Evolutionary conservation across 2,797 vertebrate genomes (phyloP).

Genomic region (Rhynchotus rufescens): DNA sequence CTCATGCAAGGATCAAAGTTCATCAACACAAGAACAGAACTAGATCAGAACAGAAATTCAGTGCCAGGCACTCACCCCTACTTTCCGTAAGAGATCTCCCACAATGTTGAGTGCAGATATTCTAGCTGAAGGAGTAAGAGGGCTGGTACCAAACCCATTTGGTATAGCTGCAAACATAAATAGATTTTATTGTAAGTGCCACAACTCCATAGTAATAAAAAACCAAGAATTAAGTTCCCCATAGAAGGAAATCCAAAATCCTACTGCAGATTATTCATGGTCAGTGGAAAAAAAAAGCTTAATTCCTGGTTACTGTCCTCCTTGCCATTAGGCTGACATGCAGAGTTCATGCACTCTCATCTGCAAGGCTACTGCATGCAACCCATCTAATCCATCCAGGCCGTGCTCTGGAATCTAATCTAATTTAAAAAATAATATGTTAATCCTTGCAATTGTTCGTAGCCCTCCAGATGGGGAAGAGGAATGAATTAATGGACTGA

Average conservation of each 20-base stretch:
- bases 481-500: neutral
- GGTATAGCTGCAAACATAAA: slow-evolving; percentile 84
- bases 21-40: neutral
- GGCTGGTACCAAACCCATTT: slow-evolving; percentile 91
- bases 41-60: no score
- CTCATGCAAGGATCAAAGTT: neutral
- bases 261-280: neutral
- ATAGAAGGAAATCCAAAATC: neutral
- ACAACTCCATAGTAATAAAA: neutral
- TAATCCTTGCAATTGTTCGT: neutral
- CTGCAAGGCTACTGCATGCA: neutral
- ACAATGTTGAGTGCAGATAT: slow-evolving; percentile 98
- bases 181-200: neutral
- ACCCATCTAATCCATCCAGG: slow-evolving; percentile 5
- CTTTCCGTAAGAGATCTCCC: slow-evolving; percentile 96
- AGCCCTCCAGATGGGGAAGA: neutral
- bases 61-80: slow-evolving; percentile 87
- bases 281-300: neutral
- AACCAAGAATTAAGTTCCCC: neutral
- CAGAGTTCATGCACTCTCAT: neutral
- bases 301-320: neutral
- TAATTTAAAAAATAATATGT: neutral
- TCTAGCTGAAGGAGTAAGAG: slow-evolving; percentile 94
- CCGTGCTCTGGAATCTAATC: neutral
- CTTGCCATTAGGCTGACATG: neutral